Evolutionary conservation across 2,113 vertebrate species (phyloP).

Genomic region (Thunnus maccoyii): DNA sequence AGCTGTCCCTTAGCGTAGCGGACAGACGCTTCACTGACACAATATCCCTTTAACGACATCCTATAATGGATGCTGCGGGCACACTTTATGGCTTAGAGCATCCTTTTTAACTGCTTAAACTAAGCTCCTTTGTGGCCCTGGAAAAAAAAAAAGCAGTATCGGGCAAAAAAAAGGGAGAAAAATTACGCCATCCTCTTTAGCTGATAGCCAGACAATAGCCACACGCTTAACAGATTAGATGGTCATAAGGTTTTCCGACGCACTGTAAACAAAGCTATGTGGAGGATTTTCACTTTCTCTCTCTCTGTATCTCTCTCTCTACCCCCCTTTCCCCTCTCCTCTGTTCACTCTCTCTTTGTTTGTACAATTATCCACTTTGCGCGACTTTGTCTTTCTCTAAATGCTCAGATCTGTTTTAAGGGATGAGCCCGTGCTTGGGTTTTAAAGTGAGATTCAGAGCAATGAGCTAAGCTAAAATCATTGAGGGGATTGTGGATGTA

Average conservation of each 20-base stretch:
- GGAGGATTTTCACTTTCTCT: slow-evolving; percentile 61
- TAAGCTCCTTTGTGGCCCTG: slow-evolving; percentile 75
- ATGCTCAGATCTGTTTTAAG: slow-evolving; percentile 46
- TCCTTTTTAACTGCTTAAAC: slow-evolving; percentile 70
- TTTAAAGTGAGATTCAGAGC: slow-evolving; percentile 24
- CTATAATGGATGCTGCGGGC: slow-evolving; percentile 57
- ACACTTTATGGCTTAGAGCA: slow-evolving; percentile 74
- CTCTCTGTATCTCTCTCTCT: neutral
- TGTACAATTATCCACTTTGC: slow-evolving; percentile 66
- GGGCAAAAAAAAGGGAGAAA: slow-evolving; percentile 1
- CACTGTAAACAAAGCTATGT: slow-evolving; percentile 64
- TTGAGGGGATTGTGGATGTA: slow-evolving; percentile 59
- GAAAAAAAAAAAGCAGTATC: slow-evolving; percentile 50
- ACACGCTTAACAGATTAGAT: slow-evolving; percentile 73
- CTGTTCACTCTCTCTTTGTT: slow-evolving; percentile 42
- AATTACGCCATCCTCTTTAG: slow-evolving; percentile 54
- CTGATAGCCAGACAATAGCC: slow-evolving; percentile 69
- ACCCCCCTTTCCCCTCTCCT: neutral
- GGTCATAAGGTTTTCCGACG: slow-evolving; percentile 37
- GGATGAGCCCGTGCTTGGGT: slow-evolving; percentile 46
- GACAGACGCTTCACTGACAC: slow-evolving; percentile 50
- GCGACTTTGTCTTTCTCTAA: slow-evolving; percentile 39
- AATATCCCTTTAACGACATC: slow-evolving; percentile 57
- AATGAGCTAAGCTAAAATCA: slow-evolving; percentile 53
- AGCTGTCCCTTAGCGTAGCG: slow-evolving; percentile 46